Conservation (phyloP, 2,888 invertebrate genomes). For the Idaea aversata region DNA sequence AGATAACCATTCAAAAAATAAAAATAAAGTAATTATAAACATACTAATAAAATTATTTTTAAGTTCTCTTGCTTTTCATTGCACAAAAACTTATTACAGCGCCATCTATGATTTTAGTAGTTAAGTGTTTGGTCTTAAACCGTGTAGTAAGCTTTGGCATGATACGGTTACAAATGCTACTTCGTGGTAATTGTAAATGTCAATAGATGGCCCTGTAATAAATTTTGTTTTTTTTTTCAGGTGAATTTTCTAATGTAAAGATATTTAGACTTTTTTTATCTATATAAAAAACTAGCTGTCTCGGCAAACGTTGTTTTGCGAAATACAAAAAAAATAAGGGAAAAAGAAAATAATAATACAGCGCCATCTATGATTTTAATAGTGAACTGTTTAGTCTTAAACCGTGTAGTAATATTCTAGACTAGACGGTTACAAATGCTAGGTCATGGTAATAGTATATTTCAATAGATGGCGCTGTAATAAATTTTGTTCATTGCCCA, state of each 20-base stretch:
- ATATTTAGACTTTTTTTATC: neutral
- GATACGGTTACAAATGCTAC: neutral
- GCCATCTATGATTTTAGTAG: too few relatives aligned
- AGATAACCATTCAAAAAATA: too few relatives aligned
- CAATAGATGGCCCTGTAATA: neutral
- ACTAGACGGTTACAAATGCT: neutral
- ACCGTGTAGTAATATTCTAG: neutral
- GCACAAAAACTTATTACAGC: too few relatives aligned
- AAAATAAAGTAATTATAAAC: too few relatives aligned
- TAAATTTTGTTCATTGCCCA: neutral
- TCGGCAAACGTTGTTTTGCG: too few relatives aligned
- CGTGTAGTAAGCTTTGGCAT: neutral
- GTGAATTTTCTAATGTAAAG: neutral
- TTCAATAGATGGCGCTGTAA: neutral
- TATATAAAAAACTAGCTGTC: too few relatives aligned
- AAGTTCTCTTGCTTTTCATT: too few relatives aligned
- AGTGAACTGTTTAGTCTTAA: neutral
- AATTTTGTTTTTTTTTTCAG: neutral
- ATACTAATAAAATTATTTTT: too few relatives aligned
- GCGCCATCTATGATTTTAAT: too few relatives aligned
- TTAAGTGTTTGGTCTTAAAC: neutral
- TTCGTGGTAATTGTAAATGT: neutral
- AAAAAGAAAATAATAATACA: too few relatives aligned
- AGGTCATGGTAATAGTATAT: neutral
- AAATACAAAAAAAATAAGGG: too few relatives aligned